These are phyloP conservation scores for Cottoperca gobio DNA, from an alignment of 2,797 vertebrate species.

Conservation along the genomic window DNA sequence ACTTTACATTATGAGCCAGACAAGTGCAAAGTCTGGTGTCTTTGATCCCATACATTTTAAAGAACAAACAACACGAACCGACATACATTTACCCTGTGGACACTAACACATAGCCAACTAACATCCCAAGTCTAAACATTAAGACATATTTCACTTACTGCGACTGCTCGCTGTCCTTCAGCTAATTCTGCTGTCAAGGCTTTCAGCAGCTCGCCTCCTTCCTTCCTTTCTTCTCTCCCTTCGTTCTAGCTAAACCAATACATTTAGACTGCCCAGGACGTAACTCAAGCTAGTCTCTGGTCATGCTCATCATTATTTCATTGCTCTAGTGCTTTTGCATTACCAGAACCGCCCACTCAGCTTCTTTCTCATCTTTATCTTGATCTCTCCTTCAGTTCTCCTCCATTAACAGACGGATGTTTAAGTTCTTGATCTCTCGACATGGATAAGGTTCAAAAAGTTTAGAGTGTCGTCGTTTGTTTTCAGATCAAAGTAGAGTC, in stretches of 20 bases:
- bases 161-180: slow-evolving; percentile 26
- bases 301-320: slow-evolving; percentile 89
- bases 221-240: slow-evolving; percentile 59
- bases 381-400: slow-evolving; percentile 35
- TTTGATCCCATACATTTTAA: not conserved
- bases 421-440: slow-evolving; percentile 6
- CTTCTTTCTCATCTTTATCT: slow-evolving; percentile 58
- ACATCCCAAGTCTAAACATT: not conserved
- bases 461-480: not conserved
- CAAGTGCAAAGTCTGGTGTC: not conserved
- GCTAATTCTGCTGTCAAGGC: slow-evolving; percentile 50
- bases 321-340: slow-evolving; percentile 78
- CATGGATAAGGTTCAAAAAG: slow-evolving; percentile 12
- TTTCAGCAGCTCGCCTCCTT: slow-evolving; percentile 54
- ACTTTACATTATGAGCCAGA: not conserved
- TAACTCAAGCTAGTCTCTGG: slow-evolving; percentile 85
- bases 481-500: slow-evolving; percentile 13
- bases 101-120: not conserved
- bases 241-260: slow-evolving; percentile 42
- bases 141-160: slow-evolving; percentile 58
- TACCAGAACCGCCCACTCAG: slow-evolving; percentile 71
- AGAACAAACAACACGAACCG: slow-evolving; percentile 4
- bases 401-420: slow-evolving; percentile 12
- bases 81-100: not conserved
- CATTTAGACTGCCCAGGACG: slow-evolving; percentile 73